Base-by-base conservation (phyloP, 2,888 invertebrate genomes). In the Glaucopsyche alexis region DNA sequence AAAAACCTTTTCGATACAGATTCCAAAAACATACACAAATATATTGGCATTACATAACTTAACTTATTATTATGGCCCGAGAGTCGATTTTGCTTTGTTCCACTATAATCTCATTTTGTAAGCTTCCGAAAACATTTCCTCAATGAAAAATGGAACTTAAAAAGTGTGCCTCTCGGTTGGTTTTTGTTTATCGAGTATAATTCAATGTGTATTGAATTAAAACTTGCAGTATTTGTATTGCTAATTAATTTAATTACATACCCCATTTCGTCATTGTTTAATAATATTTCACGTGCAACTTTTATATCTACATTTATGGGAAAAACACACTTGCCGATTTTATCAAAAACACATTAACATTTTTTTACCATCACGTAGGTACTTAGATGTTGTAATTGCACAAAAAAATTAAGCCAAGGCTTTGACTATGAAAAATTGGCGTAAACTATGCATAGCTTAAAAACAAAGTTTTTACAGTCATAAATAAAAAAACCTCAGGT, bases 191-290 rank as follows among this genome's bases (percentile, higher is more conserved):
- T 83, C 81, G 81, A 82, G 77, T 83, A 85, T 76, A 78, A 81
- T 83, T 87, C 83, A 89, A 87, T 88, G 87, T 82, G 86, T 88
- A 88, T 91, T 91, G 91, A 90, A 91, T 91, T 91, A 90, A 92
- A 91, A 91, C 87, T 90, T 89, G 84, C 85, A 84, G 87, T 90
- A 90, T 89, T 90, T 89, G 86, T 86, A 87, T 85, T 86, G 88
- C 87, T 90, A 91, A 91, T 91, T 91, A 89, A 88, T 88, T 91
- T 88, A 88, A 90, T 91, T 90, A 90, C 87, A 88, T 88, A 88
- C 86, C 83, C 85, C 82, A 89, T 87, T 90, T 84, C 86, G 82
- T 77, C 82, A 82, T 83, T 86, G 85, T 87, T 89, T 87, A 87
- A 88, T 89, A 42, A 42, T 66, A 67, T 67, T 67, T 45, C 45